These are phyloP conservation scores for Datnioides undecimradiatus DNA, from an alignment of 2,113 vertebrate genomes.

Conservation along the genomic window DNA sequence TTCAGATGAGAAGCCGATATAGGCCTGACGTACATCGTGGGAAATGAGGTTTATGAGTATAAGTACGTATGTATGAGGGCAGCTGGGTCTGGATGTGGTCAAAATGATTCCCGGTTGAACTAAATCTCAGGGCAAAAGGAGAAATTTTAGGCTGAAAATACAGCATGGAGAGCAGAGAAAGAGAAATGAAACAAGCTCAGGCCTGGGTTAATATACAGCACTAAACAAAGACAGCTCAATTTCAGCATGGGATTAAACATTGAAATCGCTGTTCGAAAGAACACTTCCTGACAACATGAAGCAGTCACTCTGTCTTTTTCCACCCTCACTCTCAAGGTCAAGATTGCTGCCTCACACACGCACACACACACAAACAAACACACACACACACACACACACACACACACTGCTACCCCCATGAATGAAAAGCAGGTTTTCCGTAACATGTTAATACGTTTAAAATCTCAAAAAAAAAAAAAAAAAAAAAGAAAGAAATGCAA, in stretches of 20 bases:
- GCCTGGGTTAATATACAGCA: conserved; percentile 14
- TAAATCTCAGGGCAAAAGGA: conserved; percentile 13
- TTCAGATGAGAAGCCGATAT: conserved; percentile 58
- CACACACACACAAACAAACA: neutral
- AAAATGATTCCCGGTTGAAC: conserved; percentile 25
- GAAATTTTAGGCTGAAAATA: conserved; percentile 27
- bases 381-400: neutral
- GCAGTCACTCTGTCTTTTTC: conserved; percentile 16
- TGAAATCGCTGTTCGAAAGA: conserved; percentile 23
- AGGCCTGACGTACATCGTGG: conserved; percentile 45
- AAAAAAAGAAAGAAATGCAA: conserved; percentile 26
- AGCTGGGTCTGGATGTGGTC: conserved; percentile 60
- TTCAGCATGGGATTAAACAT: conserved; percentile 40
- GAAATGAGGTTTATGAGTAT: conserved; percentile 55
- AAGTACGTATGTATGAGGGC: conserved; percentile 42
- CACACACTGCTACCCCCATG: neutral
- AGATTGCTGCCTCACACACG: conserved; percentile 8
- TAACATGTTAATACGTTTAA: conserved; percentile 42
- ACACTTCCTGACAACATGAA: conserved; percentile 42
- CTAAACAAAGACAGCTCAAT: conserved; percentile 7
- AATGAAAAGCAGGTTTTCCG: conserved; percentile 28
- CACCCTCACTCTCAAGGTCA: conserved; percentile 36
- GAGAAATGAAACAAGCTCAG: neutral
- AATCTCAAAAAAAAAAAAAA: no score
- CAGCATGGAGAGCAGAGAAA: neutral